Evolutionary conservation across 2,113 vertebrate genomes (phyloP), one percentile per base, ranked within the genome.

Genomic region (Eurystomus gularis): DNA sequence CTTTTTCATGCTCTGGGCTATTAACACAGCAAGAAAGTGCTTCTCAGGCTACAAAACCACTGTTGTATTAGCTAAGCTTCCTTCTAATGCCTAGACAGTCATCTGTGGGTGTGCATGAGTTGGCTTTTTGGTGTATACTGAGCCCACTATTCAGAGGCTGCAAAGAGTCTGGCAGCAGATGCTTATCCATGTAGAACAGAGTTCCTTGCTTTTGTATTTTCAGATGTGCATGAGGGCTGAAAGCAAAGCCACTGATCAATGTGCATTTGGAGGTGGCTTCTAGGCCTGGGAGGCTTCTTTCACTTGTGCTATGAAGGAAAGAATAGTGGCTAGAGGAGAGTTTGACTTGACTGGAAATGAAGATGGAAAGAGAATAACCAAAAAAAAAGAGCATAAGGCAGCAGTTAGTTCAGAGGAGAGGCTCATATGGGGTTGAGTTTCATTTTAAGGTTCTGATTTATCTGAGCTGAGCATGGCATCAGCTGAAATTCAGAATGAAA

Each of bases 401-500:
- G 14, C 29, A 75, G 14, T 51, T 65, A 31, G 25, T 71, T 84
- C 51, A 61, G 57, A 93, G 44, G 61, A 79, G 52, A 88, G 13
- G 49, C 78, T 95, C n/a, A 7, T 31, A 64, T 0, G 11, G 54
- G 10, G 15, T 9, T 49, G 65, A 87, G 40, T 94, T 94, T 92
- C 20, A 1, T 71, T 91, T 94, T 89, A 89, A 81, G 65, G 66
- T 79, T 96, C 77, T 86, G 91, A 79, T 94, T 96, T 92, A 92
- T 91, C 94, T 89, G 70, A 91, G 54, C 62, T 77, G 46, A 93
- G 81, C 91, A 66, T 89, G 95, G 93, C 94, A 96, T 76, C 81
- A 77, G 89, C 73, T 92, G 91, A 96, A 95, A 95, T 76, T 94
- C 94, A 96, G 78, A 96, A 92, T 0, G 58, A 96, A 96, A 96